A percentile compares a stretch with the other conserved stretches of the same genome.
These are phyloP conservation scores for Poecilia latipinna DNA, from an alignment of 2,113 vertebrate genomes.

Conservation along the genomic window DNA sequence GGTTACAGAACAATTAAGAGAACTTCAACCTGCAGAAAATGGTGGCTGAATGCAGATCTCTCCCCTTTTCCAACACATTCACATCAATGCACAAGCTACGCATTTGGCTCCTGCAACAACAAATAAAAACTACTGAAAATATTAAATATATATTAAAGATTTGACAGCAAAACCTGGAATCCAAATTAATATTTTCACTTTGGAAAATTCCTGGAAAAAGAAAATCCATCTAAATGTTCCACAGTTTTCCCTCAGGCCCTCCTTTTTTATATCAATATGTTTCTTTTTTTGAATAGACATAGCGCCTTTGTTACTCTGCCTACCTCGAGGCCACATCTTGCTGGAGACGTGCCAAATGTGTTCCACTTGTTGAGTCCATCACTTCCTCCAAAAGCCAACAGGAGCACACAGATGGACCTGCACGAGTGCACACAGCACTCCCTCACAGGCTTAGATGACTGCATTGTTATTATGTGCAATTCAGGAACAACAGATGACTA, in stretches of 20 bases:
- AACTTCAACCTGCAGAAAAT: constrained; percentile 54
- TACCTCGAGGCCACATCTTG: constrained; percentile 66
- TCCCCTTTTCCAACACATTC: constrained; percentile 6
- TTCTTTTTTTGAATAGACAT: constrained; percentile 77
- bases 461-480: constrained; percentile 53
- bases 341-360: constrained; percentile 73
- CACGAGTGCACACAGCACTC: constrained; percentile 29
- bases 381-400: constrained; percentile 32
- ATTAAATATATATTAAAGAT: not conserved
- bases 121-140: constrained; percentile 6
- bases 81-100: not conserved
- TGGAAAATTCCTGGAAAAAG: not conserved
- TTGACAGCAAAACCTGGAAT: not conserved
- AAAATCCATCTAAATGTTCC: constrained; percentile 42
- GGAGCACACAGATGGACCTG: constrained; percentile 43
- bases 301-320: constrained; percentile 60
- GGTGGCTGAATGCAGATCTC: constrained; percentile 14
- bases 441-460: constrained; percentile 39
- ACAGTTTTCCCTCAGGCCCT: constrained; percentile 70
- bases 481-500: constrained; percentile 46
- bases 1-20: constrained; percentile 73
- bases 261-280: constrained; percentile 67
- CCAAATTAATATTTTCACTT: not conserved
- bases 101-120: not conserved
- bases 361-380: constrained; percentile 67